Evolutionary conservation across 2,113 vertebrate genomes (phyloP).

Genomic region (Corythaeola cristata): DNA sequence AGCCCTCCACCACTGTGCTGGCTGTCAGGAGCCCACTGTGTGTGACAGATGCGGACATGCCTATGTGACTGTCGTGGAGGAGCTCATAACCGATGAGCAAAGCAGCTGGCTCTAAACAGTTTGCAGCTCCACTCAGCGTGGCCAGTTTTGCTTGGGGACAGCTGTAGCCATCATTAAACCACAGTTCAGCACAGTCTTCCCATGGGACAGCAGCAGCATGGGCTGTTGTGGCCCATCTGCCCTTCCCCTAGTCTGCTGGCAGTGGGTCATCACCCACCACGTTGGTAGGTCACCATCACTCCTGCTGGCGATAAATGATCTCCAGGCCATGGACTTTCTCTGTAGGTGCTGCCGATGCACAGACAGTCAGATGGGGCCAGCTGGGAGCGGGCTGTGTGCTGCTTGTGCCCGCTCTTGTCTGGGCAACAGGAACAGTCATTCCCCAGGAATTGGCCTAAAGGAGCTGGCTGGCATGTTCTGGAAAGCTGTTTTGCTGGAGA

Average conservation of each 20-base stretch:
- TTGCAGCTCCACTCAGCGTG: not conserved
- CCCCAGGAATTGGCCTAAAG: conserved; percentile 1
- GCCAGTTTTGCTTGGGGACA: not conserved
- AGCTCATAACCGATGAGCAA: rapidly evolving
- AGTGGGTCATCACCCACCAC: rapidly evolving
- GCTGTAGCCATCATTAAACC: not conserved
- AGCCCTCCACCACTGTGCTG: not conserved
- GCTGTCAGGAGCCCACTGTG: rapidly evolving
- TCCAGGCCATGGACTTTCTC: rapidly evolving
- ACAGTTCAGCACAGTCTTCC: not conserved
- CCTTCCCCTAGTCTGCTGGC: not conserved
- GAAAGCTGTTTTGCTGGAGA: not conserved
- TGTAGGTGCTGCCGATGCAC: rapidly evolving
- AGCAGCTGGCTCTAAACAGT: not conserved
- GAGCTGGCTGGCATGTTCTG: not conserved
- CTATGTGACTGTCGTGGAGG: rapidly evolving
- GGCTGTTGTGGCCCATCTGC: not conserved
- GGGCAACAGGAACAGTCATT: not conserved
- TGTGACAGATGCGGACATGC: rapidly evolving
- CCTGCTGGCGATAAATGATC: not conserved
- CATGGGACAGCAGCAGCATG: not conserved
- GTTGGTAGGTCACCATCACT: not conserved
- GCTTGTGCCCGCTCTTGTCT: not conserved
- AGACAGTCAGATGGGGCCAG: not conserved
- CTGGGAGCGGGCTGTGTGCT: not conserved